Conservation (phyloP, 1,140 invertebrate species). For the Dendrolimus kikuchii region DNA sequence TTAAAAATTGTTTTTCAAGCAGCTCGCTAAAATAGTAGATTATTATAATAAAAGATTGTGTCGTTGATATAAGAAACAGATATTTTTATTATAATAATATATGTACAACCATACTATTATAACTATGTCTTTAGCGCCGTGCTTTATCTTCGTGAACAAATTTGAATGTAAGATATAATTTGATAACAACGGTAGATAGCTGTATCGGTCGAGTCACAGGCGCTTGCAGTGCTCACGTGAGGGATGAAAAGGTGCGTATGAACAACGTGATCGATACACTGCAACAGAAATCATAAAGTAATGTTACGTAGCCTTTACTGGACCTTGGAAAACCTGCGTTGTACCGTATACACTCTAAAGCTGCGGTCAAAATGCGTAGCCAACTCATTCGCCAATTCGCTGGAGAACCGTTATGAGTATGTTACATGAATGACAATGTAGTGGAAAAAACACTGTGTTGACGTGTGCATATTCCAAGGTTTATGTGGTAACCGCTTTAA, state of each 20-base stretch:
- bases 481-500: conserved; percentile 13
- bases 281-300: conserved; percentile 11
- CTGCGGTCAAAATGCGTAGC: background rate
- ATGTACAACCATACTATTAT: background rate
- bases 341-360: conserved; percentile 1
- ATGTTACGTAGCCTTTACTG: conserved; percentile 21
- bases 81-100: too few species aligned
- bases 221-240: conserved; percentile 24
- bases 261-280: conserved; percentile 23
- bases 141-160: conserved; percentile 21
- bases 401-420: conserved; percentile 11
- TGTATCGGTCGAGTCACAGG: background rate
- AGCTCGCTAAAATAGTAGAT: too few species aligned
- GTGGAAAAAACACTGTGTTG: conserved; percentile 1
- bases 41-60: too few species aligned
- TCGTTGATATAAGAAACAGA: too few species aligned
- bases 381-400: conserved; percentile 13
- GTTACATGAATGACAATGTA: conserved; percentile 2
- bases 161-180: conserved; percentile 15
- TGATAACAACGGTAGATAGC: conserved; percentile 10
- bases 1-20: too few species aligned
- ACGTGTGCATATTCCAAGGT: conserved; percentile 13
- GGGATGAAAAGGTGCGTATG: conserved; percentile 20
- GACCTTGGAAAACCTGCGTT: conserved; percentile 18
- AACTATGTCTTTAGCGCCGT: conserved; percentile 15